Evolutionary conservation across 2,888 invertebrate species (phyloP), one percentile per base, ranked within the genome.

Genomic region (Eucriotettix oculatus): DNA sequence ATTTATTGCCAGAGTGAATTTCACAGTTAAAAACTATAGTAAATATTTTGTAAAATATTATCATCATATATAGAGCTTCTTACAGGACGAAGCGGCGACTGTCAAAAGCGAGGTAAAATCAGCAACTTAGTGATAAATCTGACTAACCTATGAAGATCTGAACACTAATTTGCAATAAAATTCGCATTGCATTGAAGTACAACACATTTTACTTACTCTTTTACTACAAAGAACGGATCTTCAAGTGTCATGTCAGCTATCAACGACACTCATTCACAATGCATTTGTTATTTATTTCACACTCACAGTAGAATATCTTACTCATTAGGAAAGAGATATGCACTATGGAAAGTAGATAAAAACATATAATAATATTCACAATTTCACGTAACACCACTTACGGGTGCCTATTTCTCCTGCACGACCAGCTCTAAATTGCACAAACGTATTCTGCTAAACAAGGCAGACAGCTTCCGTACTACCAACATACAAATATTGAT

Each of bases 211-310:
- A 85, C 93, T 90, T 84, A 96, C 96, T 95, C 95, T 85, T 93
- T 94, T 69, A 96, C 95, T 76, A 94, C 93, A 83, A 95, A 94
- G 82, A 95, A 96, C 67, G 96, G 96, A 80, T 96, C 96, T 82
- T 96, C 95, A 78, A 95, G 84, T 83, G 94, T 92, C 95, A 96
- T 95, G 85, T 83, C 89, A 65, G 62, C 63, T 60, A 54, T 62
- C 62, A 63, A 62, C 62, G 57, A 60, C 62, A 64, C 64, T 63
- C 64, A 63, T 61, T 52, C 56, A 55, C 54, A 55, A 58, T 57
- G 29, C 61, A 42, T 44, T 57, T 55, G 58, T n/a, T 57, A 16
- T 41, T 42, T 14, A 14, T 52, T 43, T 16, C 29, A 59, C 53
- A 56, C 56, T 40, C 54, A 54, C 16, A 12, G 40, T 16, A n/a